Evolutionary conservation across 2,888 invertebrate genomes (phyloP).

Genomic region (Meghimatium bilineatum): DNA sequence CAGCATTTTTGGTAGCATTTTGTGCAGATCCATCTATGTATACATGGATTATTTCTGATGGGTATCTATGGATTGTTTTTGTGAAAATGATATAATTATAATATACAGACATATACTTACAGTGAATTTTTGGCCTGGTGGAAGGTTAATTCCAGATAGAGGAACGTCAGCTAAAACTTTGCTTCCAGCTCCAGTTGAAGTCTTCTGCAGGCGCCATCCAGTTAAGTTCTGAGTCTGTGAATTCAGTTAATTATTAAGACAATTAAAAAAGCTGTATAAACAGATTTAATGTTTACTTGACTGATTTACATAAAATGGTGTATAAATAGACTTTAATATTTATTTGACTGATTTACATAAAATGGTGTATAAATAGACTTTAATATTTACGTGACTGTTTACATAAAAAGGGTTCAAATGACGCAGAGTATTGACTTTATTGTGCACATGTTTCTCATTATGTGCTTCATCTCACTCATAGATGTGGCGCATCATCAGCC

Average conservation of each 20-base stretch:
- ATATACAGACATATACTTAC: constrained; percentile 30
- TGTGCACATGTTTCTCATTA: no score
- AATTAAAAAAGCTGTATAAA: neutral
- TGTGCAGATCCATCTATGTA: no score
- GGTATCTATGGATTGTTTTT: no score
- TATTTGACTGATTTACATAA: neutral
- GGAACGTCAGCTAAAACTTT: neutral
- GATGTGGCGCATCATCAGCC: no score
- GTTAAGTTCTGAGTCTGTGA: constrained; percentile 48
- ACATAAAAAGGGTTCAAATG: no score
- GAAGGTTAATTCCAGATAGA: constrained; percentile 36
- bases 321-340: neutral
- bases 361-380: neutral
- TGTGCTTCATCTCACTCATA: no score
- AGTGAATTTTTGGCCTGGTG: constrained; percentile 26
- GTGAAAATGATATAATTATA: neutral
- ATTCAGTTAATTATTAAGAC: neutral
- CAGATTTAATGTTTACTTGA: neutral
- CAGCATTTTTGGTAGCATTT: no score
- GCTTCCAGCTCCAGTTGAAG: constrained; percentile 18
- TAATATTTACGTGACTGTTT: neutral
- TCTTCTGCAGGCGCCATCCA: constrained; percentile 45
- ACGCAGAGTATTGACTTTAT: no score
- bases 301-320: neutral
- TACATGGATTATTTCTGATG: no score